Conservation (phyloP, 2,797 vertebrate genomes). For the Pangasius macronema region DNA sequence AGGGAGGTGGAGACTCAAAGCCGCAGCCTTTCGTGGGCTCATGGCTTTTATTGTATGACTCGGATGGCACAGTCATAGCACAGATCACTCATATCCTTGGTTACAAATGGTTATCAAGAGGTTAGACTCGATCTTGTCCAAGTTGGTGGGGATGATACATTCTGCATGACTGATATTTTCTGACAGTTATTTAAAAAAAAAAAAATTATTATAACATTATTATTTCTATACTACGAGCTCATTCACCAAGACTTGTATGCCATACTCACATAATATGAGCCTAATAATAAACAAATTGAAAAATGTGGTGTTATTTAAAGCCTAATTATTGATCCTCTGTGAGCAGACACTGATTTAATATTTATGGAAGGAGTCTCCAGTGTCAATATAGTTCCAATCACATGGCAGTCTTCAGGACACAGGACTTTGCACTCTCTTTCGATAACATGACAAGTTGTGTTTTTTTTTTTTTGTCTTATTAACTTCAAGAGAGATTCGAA, state of each 20-base stretch:
- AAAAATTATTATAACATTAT: too few relatives aligned
- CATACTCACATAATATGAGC: background rate
- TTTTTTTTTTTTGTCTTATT: background rate
- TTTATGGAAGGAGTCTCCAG: background rate
- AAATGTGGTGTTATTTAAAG: background rate
- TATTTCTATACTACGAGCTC: background rate
- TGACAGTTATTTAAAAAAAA: too few relatives aligned
- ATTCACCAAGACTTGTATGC: background rate
- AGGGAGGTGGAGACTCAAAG: constrained; percentile 33
- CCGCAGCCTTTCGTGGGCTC: constrained; percentile 18
- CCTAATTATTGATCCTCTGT: background rate
- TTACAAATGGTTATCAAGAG: background rate
- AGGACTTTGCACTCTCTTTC: background rate
- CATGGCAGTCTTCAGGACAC: background rate
- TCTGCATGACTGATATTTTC: background rate
- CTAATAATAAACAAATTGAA: background rate
- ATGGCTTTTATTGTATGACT: background rate
- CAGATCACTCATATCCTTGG: background rate
- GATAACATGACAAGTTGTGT: background rate
- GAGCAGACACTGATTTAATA: background rate
- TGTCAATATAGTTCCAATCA: background rate
- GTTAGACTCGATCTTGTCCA: background rate
- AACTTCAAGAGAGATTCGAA: background rate
- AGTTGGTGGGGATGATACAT: background rate
- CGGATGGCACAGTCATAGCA: constrained; percentile 8